Conservation (phyloP, 2,797 vertebrate species). For the Leptoclinus maculatus region DNA sequence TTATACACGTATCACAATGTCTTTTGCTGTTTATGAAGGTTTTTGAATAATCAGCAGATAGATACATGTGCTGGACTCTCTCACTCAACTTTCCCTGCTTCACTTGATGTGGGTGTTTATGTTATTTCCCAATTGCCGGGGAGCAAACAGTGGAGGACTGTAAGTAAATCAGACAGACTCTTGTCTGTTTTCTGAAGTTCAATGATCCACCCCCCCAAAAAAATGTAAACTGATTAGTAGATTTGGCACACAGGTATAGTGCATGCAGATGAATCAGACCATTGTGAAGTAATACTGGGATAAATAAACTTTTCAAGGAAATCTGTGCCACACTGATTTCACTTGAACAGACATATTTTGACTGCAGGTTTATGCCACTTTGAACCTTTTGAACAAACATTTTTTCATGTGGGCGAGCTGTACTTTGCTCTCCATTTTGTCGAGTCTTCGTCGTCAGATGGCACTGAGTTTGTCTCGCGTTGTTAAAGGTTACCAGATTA, state of each 20-base stretch:
- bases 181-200: background rate
- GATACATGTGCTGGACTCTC: background rate
- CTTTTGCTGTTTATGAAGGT: background rate
- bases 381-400: constrained; percentile 3
- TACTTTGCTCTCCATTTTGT: background rate
- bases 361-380: background rate
- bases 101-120: constrained; percentile 1
- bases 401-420: background rate
- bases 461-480: background rate
- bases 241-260: background rate
- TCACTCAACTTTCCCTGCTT: background rate
- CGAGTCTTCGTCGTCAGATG: background rate
- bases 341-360: background rate
- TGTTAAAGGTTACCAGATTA: background rate
- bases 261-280: background rate
- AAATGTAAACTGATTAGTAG: background rate
- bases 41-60: background rate
- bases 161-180: constrained; percentile 12
- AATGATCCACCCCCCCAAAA: background rate
- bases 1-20: background rate
- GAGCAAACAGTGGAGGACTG: constrained; percentile 16
- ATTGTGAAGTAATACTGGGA: background rate
- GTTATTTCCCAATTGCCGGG: background rate
- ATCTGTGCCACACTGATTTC: background rate
- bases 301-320: background rate